Base-by-base conservation (phyloP, 2,888 invertebrate genomes). In the Cybosia mesomella region DNA sequence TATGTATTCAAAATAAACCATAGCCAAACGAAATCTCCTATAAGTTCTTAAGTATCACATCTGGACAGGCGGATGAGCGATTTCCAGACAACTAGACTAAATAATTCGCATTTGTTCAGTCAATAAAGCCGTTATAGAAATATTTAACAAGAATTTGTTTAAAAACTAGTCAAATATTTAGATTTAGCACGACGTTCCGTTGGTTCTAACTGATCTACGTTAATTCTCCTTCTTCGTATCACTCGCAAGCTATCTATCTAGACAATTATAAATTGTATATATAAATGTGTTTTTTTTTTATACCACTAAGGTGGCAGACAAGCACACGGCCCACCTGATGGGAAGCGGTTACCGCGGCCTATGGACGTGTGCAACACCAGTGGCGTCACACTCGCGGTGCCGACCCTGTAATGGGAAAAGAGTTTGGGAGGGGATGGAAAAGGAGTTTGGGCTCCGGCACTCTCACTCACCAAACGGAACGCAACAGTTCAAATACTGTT, bases 141-240 rank as follows among this genome's bases (percentile, higher is more conserved):
- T 67, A 57, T 62, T 62, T 28, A 43, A 63, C 49, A 53, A 28
- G 55, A 68, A 57, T 57, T 34, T 22, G 49, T 62, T 34, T 55
- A 54, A 53, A 60, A 63, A 68, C 28, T 53, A 54, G 22, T 57
- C 69, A 68, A 68, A 68, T 68, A 65, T 68, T 68, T 68, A 60
- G 57, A 68, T 65, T 53, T 34, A 32, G 21, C 34, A 22, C 55
- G 59, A 28, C 36, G 22, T n/a, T 22, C 21, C 43, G 57, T 43
- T 57, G 49, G 39, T 55, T 64, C 64, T 49, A 39, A 43, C 18
- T 49, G 57, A 32, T 49, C 55, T 18, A 57, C 61, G 24, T 66
- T 24, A 53, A n/a, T 55, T 68, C 59, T 34, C 21, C 22, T 21
- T 60, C 10, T 22, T 54, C 22, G 49, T 59, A 58, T 65, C 13